Evolutionary conservation across 2,113 vertebrate species (phyloP), one percentile per base, ranked within the genome.

Genomic region (Sinocyclocheilus anophthalmus): DNA sequence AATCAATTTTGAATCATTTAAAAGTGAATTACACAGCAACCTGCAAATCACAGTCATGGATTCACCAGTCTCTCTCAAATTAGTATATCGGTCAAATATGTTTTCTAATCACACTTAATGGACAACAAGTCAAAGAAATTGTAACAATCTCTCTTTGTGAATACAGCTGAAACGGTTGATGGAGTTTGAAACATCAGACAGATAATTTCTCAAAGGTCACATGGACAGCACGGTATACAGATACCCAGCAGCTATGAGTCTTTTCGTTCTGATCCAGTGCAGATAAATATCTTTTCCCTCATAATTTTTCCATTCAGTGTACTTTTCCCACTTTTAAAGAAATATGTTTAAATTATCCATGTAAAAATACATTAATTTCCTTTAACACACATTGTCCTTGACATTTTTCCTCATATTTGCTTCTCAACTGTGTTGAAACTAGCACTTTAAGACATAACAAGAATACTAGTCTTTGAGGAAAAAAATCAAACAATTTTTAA

Each of bases 151-250:
- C 20, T 75, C 9, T 26, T 8, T 81, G 69, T 65, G 53, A 80
- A 26, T 72, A 61, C 53, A 85, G 84, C 73, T 61, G 9, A 45
- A 53, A 76, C 3, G 42, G 14, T 79, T 84, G 37, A 39, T 76
- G 78, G 59, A 42, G 22, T 80, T 72, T 59, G 45, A 75, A 24
- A 37, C 24, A 61, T 76, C 67, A 63, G 39, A 61, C 75, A 65
- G 87, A n/a, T 61, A 61, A 76, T 7, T 48, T 33, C 20, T 61
- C 39, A 89, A 86, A 63, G 61, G 83, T 39, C 80, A 75, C 42
- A 80, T 83, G 73, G 83, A 81, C 81, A 50, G 37, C 33, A 76
- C 63, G 57, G 69, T 76, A 73, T 24, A 84, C 48, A 73, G 70
- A 84, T 45, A 81, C 42, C 53, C 77, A 50, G 69, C 70, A 73